phyloP scores from a whole-genome alignment of 2,888 invertebrate species.

The Synanthedon myopaeformis region DNA sequence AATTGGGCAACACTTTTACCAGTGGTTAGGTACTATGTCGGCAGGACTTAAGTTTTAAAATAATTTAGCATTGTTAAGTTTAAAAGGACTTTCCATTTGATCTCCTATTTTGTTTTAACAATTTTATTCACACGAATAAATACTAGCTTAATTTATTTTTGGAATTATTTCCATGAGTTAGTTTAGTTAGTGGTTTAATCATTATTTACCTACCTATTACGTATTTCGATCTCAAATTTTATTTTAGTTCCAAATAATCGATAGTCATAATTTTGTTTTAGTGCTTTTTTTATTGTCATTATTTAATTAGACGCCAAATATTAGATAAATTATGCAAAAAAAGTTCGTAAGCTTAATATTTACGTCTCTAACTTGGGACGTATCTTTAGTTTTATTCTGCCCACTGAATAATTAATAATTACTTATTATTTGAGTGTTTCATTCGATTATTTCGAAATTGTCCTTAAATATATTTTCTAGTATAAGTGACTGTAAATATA shows the following conservation, averaged over 20 bases:
- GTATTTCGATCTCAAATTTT: conserved; percentile 57
- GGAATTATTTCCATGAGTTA: conserved; percentile 14
- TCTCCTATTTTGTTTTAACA: conserved; percentile 58
- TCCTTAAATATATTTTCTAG: conserved; percentile 19
- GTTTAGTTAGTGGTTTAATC: conserved; percentile 12
- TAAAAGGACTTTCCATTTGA: conserved; percentile 53
- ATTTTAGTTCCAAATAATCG: conserved; percentile 62
- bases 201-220: conserved; percentile 24
- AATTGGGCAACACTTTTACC: conserved; percentile 2
- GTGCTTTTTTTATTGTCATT: conserved; percentile 28
- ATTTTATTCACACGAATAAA: conserved; percentile 35
- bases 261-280: conserved; percentile 49
- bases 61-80: conserved; percentile 53
- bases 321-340: conserved; percentile 43
- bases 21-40: conserved; percentile 4
- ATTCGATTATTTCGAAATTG: neutral
- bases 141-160: conserved; percentile 55
- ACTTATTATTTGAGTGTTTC: neutral
- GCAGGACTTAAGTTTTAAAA: conserved; percentile 6
- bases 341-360: conserved; percentile 7
- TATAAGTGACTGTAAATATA: conserved; percentile 34
- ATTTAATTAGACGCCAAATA: conserved; percentile 60
- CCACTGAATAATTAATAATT: neutral
- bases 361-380: too few species aligned
- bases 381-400: too few species aligned